These are phyloP conservation scores for Botrylloides violaceus DNA, from an alignment of 23 tunicate species.

Conservation along the genomic window DNA sequence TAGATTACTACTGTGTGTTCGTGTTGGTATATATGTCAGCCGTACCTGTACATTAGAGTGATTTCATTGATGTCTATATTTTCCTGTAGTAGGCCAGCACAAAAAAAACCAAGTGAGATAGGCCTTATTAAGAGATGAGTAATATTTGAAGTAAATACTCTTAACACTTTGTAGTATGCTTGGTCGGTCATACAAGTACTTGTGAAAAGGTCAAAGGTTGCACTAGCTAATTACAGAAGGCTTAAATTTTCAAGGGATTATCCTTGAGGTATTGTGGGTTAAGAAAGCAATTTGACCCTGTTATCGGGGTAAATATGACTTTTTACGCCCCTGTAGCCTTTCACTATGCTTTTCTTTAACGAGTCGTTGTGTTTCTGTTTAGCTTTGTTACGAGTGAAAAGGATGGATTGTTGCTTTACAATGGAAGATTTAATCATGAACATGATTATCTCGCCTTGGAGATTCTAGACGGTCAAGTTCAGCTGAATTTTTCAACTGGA, in stretches of 20 bases:
- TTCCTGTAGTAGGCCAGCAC: no score
- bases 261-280: neutral
- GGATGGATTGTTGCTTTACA: constrained; percentile 68
- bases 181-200: no score
- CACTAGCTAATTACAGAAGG: neutral
- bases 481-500: constrained; percentile 84
- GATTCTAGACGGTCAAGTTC: constrained; percentile 65
- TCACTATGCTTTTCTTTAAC: neutral
- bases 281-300: neutral
- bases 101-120: no score
- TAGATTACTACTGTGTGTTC: no score
- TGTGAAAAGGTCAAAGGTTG: neutral
- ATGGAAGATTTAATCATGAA: constrained; percentile 86
- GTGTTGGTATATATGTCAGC: no score
- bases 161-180: no score
- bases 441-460: constrained; percentile 84
- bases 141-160: no score
- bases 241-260: neutral
- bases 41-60: no score
- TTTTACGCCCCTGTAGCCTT: neutral
- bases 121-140: no score
- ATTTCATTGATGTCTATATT: no score
- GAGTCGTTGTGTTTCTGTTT: neutral
- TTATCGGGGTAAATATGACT: neutral
- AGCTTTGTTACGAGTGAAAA: constrained; percentile 59